Evolutionary conservation across 1,140 invertebrate species (phyloP).

Genomic region (Trachymyrmex cornetzi): DNA sequence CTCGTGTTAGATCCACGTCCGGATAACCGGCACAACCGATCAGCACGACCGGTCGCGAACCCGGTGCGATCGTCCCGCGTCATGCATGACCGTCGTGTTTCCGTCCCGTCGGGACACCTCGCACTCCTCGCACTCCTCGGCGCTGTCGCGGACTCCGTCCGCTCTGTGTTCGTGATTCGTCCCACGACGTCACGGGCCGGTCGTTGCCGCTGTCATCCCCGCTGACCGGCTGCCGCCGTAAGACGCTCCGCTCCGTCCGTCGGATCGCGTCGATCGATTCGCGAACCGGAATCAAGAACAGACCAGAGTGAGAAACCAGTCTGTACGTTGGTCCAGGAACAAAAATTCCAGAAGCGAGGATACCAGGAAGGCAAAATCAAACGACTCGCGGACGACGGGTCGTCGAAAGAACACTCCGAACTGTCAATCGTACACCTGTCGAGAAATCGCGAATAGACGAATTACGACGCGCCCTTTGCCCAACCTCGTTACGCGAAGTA

Average conservation of each 20-base stretch:
- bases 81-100: constrained; percentile 47
- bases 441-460: not conserved
- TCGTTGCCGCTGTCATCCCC: constrained; percentile 1
- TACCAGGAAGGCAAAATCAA: not conserved
- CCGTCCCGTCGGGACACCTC: constrained; percentile 31
- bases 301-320: not conserved
- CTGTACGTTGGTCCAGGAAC: not conserved
- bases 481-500: constrained; percentile 4
- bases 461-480: constrained; percentile 17
- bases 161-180: not conserved
- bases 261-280: constrained; percentile 37
- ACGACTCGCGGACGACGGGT: not conserved
- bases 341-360: not conserved
- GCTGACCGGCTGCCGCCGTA: too few species aligned
- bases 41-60: constrained; percentile 73
- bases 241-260: too few species aligned
- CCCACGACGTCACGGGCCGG: not conserved
- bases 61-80: constrained; percentile 56
- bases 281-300: constrained; percentile 13
- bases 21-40: constrained; percentile 63
- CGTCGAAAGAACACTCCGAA: not conserved
- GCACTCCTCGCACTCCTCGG: constrained; percentile 13
- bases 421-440: constrained; percentile 43
- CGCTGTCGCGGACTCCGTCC: not conserved
- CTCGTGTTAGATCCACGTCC: constrained; percentile 66